Conservation (phyloP, 2,797 vertebrate genomes). For the Gambelia wislizenii region DNA sequence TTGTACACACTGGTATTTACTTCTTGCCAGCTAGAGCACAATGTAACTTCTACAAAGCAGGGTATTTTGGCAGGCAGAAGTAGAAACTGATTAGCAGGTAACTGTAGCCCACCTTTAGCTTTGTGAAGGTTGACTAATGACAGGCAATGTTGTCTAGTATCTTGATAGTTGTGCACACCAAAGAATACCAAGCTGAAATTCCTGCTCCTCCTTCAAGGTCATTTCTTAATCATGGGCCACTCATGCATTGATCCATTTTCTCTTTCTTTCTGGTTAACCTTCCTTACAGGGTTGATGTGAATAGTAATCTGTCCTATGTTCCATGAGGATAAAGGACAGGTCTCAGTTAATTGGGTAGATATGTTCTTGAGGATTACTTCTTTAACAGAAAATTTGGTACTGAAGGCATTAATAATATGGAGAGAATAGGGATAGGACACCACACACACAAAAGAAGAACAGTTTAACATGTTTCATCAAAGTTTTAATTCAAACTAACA, state of each 20-base stretch:
- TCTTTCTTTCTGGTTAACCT: neutral
- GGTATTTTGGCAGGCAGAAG: neutral
- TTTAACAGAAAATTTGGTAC: neutral
- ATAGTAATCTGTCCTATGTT: no score
- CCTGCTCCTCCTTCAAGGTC: neutral
- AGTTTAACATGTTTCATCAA: no score
- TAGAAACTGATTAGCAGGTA: neutral
- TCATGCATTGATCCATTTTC: neutral
- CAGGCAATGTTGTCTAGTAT: neutral
- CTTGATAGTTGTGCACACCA: neutral
- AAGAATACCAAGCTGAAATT: neutral
- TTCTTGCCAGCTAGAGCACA: neutral
- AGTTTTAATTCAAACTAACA: no score
- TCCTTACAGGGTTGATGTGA: neutral
- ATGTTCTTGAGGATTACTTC: neutral
- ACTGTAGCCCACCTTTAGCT: no score
- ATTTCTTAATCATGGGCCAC: no score
- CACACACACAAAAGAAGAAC: no score
- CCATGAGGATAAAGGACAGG: no score
- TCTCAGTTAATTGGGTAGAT: no score
- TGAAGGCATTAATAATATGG: no score
- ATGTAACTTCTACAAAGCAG: neutral
- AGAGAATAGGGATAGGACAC: no score
- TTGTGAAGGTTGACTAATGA: neutral
- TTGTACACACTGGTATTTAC: neutral